These are phyloP conservation scores for Parazoanthus darwini DNA, from an alignment of 92 coral and sea anemone species.

Conservation along the genomic window DNA sequence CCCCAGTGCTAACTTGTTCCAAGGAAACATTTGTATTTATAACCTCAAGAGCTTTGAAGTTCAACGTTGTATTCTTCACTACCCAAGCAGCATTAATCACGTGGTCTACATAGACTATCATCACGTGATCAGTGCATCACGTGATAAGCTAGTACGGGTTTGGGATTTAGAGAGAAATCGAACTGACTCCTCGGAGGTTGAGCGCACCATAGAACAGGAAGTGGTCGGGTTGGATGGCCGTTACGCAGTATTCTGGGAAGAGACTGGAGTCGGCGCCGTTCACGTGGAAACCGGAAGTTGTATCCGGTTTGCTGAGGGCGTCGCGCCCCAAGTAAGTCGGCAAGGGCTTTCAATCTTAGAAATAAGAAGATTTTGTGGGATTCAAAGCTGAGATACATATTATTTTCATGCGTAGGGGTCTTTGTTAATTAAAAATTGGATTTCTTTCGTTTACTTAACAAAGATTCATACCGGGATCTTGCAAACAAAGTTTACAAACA, in stretches of 20 bases:
- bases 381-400: no score
- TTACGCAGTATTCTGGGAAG: slow-evolving; percentile 50
- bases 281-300: slow-evolving; percentile 53
- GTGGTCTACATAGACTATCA: slow-evolving; percentile 59
- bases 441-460: no score
- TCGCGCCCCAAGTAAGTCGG: slow-evolving; percentile 54
- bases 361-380: background rate
- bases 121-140: slow-evolving; percentile 69
- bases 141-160: slow-evolving; percentile 69
- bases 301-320: slow-evolving; percentile 52
- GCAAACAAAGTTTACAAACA: no score
- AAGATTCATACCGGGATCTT: no score
- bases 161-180: slow-evolving; percentile 71
- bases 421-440: no score
- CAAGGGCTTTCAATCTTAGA: no score
- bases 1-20: slow-evolving; percentile 55
- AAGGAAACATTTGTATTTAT: slow-evolving; percentile 53
- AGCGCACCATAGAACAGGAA: slow-evolving; percentile 57
- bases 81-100: slow-evolving; percentile 69
- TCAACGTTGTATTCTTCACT: slow-evolving; percentile 42
- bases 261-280: slow-evolving; percentile 44
- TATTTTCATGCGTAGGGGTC: no score
- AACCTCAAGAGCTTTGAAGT: slow-evolving; percentile 45
- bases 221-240: slow-evolving; percentile 44
- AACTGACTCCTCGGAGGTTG: slow-evolving; percentile 16